phyloP scores from a whole-genome alignment of 2,888 invertebrate species.

The Sarcophaga variegata region DNA sequence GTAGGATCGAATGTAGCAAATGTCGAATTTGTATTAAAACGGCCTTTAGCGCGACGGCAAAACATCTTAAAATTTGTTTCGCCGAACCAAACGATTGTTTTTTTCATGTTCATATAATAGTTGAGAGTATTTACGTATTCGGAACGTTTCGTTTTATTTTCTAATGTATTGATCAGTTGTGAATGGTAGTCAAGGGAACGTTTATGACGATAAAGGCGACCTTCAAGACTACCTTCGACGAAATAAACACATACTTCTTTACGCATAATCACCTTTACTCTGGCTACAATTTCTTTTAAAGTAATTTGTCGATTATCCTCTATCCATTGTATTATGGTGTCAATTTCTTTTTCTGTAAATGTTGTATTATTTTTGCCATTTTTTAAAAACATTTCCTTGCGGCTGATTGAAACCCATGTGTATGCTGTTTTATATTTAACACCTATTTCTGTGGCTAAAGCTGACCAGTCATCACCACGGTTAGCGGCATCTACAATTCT shows the following conservation, averaged over 20 bases:
- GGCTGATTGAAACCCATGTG: conserved; percentile 66
- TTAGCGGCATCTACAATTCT: conserved; percentile 65
- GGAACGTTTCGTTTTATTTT: conserved; percentile 59
- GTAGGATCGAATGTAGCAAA: conserved; percentile 64
- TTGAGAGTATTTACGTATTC: conserved; percentile 61
- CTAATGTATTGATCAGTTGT: conserved; percentile 57
- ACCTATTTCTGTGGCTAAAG: conserved; percentile 59
- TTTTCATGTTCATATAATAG: conserved; percentile 60
- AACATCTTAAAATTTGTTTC: conserved; percentile 66
- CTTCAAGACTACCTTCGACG: conserved; percentile 64
- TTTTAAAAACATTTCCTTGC: conserved; percentile 66
- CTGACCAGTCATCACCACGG: conserved; percentile 66
- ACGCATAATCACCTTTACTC: conserved; percentile 49
- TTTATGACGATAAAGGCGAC: conserved; percentile 61
- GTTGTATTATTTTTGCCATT: conserved; percentile 58
- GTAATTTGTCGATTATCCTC: conserved; percentile 62
- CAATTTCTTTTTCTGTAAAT: conserved; percentile 59
- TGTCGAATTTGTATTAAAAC: conserved; percentile 65
- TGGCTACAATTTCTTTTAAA: conserved; percentile 62
- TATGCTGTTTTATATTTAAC: conserved; percentile 68
- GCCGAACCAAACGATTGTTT: conserved; percentile 61
- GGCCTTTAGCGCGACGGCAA: conserved; percentile 64
- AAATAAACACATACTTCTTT: conserved; percentile 65
- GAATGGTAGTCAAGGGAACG: conserved; percentile 58
- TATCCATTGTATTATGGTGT: conserved; percentile 61